These are phyloP conservation scores for Microchrysa polita DNA, from an alignment of 2,888 invertebrate genomes.

Conservation along the genomic window DNA sequence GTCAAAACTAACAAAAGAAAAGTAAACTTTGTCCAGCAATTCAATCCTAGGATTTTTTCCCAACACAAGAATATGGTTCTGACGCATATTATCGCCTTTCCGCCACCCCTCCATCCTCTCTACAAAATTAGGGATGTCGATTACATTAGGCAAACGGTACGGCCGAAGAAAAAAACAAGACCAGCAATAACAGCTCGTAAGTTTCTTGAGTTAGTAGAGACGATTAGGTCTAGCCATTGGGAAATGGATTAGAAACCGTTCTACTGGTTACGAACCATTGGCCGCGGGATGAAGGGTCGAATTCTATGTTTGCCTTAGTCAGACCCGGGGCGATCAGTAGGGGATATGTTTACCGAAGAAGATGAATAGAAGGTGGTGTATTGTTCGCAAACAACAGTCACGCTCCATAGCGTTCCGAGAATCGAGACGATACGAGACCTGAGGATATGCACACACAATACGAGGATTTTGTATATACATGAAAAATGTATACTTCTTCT, in stretches of 20 bases:
- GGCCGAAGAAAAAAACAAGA: background rate
- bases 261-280: slow-evolving; percentile 37
- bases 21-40: background rate
- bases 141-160: slow-evolving; percentile 30
- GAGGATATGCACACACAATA: background rate
- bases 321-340: background rate
- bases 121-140: slow-evolving; percentile 35
- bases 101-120: slow-evolving; percentile 17
- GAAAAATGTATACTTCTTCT: too few species aligned
- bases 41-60: slow-evolving; percentile 45
- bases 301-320: too few species aligned
- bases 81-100: slow-evolving; percentile 39
- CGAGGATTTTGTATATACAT: too few species aligned
- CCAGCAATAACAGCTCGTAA: slow-evolving; percentile 5
- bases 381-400: slow-evolving; percentile 15
- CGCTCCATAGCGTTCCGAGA: background rate
- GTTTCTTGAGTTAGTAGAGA: slow-evolving; percentile 36
- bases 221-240: slow-evolving; percentile 37
- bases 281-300: background rate
- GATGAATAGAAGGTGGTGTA: too few species aligned
- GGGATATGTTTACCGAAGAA: background rate
- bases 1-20: background rate
- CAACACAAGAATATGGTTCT: slow-evolving; percentile 46
- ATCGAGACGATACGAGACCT: slow-evolving; percentile 3
- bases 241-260: slow-evolving; percentile 43